Evolutionary conservation across 1,140 invertebrate species (phyloP).

Genomic region (Caenorhabditis brenneri): DNA sequence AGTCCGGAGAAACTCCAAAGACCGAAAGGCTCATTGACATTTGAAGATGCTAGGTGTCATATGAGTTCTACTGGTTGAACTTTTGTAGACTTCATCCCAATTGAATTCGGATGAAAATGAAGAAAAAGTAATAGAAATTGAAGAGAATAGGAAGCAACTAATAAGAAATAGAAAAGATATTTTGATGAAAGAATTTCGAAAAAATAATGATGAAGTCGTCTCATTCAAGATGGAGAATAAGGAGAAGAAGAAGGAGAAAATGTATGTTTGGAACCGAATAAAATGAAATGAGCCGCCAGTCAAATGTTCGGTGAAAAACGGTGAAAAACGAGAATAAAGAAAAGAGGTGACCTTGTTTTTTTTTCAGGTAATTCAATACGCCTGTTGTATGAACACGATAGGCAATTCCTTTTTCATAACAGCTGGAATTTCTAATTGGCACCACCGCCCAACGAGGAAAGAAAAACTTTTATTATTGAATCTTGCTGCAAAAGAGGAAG

Average conservation of each 20-base stretch:
- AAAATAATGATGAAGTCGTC: background rate
- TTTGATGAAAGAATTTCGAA: background rate
- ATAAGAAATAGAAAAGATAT: background rate
- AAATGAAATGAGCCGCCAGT: background rate
- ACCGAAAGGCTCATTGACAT: background rate
- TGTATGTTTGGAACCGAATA: background rate
- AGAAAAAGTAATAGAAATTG: too few relatives aligned
- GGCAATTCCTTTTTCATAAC: background rate
- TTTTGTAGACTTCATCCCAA: too few relatives aligned
- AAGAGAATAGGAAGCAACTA: background rate
- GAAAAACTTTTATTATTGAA: background rate
- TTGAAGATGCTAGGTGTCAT: too few relatives aligned
- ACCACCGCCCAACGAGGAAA: background rate
- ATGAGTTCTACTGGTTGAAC: too few relatives aligned
- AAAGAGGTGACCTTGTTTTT: constrained; percentile 17
- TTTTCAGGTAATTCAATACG: constrained; percentile 35
- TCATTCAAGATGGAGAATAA: too few relatives aligned
- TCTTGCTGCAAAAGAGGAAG: background rate
- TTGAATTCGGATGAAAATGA: too few relatives aligned
- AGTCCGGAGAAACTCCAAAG: background rate
- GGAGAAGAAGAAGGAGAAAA: background rate
- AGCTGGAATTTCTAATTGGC: constrained; percentile 36
- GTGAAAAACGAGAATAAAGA: background rate
- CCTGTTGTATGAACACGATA: background rate
- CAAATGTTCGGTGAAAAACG: too few relatives aligned